Evolutionary conservation across 1,140 invertebrate species (phyloP).

Genomic region (Hormaphis cornu): DNA sequence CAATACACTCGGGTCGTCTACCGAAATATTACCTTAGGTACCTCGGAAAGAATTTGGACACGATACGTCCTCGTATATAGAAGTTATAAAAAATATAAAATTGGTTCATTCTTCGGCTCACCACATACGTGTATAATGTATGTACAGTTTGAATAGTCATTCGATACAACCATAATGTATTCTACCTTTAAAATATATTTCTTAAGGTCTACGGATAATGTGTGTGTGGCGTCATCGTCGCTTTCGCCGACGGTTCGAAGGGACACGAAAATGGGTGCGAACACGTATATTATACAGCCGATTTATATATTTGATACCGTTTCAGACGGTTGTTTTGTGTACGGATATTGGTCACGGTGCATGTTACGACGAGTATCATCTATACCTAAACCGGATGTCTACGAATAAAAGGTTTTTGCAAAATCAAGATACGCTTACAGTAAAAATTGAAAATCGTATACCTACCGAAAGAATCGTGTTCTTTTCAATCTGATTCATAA

Average conservation of each 20-base stretch:
- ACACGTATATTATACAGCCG: not conserved
- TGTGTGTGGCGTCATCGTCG: constrained; percentile 5
- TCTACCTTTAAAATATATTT: not conserved
- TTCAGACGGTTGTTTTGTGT: not conserved
- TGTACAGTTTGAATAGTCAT: too few relatives aligned
- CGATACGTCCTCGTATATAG: not conserved
- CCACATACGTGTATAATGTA: not conserved
- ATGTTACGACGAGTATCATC: too few relatives aligned
- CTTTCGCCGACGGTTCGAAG: not conserved
- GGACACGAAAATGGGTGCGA: constrained; percentile 8
- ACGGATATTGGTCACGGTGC: not conserved
- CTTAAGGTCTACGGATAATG: not conserved
- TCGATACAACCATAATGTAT: constrained; percentile 14
- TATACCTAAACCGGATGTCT: not conserved
- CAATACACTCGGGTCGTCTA: not conserved
- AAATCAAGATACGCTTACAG: too few relatives aligned
- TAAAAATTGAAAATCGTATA: too few relatives aligned
- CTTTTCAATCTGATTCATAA: too few relatives aligned
- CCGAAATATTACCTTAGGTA: not conserved
- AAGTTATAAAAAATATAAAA: not conserved
- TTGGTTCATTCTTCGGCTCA: not conserved
- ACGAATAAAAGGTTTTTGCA: too few relatives aligned
- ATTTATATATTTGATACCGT: not conserved
- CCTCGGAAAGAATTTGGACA: not conserved
- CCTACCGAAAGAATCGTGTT: too few relatives aligned